A percentile compares a stretch with the other conserved stretches of the same genome.
phyloP scores from a whole-genome alignment of 2,888 invertebrate genomes.

The Carabus problematicus region DNA sequence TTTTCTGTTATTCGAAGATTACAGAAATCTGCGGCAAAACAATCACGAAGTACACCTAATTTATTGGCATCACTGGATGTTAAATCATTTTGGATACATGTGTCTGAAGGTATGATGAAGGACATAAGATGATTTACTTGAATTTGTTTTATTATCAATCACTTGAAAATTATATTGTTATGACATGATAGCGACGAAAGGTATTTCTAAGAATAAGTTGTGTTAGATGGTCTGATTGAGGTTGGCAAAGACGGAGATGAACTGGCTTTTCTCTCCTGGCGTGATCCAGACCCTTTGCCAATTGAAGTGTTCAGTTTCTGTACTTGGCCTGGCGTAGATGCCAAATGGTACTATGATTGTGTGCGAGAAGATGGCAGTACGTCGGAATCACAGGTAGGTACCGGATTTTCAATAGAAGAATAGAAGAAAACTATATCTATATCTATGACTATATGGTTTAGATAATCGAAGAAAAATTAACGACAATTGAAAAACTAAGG shows the following conservation, averaged over 20 bases:
- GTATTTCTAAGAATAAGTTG: no score
- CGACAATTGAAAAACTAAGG: slow-evolving; percentile 63
- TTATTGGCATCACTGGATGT: slow-evolving; percentile 69
- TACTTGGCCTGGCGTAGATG: slow-evolving; percentile 70
- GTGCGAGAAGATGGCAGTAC: slow-evolving; percentile 56
- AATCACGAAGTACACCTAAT: slow-evolving; percentile 63
- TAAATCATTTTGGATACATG: slow-evolving; percentile 71
- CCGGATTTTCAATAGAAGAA: neutral
- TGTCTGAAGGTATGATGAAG: slow-evolving; percentile 63
- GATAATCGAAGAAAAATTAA: slow-evolving; percentile 59
- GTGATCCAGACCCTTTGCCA: slow-evolving; percentile 66
- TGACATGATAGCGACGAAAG: no score
- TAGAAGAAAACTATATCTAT: no score
- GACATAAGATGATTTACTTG: neutral
- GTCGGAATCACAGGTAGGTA: slow-evolving; percentile 49
- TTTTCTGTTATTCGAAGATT: slow-evolving; percentile 72
- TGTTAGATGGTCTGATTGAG: slow-evolving; percentile 66
- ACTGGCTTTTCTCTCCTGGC: slow-evolving; percentile 66
- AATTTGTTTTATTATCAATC: no score
- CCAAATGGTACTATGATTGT: slow-evolving; percentile 75
- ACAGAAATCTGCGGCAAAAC: slow-evolving; percentile 65
- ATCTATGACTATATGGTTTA: slow-evolving; percentile 47
- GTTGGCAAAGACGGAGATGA: slow-evolving; percentile 70
- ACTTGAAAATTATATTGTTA: no score
- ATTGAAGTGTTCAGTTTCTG: slow-evolving; percentile 74